Evolutionary conservation across 2,797 vertebrate species (phyloP), one percentile per base, ranked within the genome.

Genomic region (Centropyge bicolor): DNA sequence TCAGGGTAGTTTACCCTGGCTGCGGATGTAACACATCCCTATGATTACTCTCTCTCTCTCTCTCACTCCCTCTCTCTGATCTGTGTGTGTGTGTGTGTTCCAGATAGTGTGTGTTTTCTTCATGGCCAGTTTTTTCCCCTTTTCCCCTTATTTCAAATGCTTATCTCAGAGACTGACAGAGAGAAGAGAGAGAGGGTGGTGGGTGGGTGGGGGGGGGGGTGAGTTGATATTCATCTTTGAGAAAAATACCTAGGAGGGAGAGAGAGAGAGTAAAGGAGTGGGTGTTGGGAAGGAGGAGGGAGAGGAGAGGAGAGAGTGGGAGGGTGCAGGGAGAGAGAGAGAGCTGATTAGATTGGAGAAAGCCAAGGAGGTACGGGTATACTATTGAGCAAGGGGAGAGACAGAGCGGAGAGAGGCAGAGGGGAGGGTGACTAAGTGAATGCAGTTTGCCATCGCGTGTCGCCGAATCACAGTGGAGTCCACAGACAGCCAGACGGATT

Each of bases 311-410:
- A 68, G 82, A 80, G 82, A 88, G 84, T 77, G 80, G 80, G 91
- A 83, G 90, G 54, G 88, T 76, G 79, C 64, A 75, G 74, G 2
- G 62, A 70, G 63, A 75, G 74, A 76, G 78, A 62, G 71, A 38
- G 78, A 71, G 87, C 86, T 93, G 92, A 94, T 95, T 94, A 94
- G 92, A 94, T 93, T 95, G 93, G 92, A 94, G 93, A 90, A 86
- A 95, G 90, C 91, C 87, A 90, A 91, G 91, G 88, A 93, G 91
- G 91, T 92, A 92, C 48, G 87, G 89, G 74, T 84, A 88, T 91
- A 94, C 92, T 92, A 93, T 88, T 86, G 92, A 93, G 93, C 88
- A 83, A 84, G 87, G 78, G 74, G 91, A 91, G 92, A 84, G 89
- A 82, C 76, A 72, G 83, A 82, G 86, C 59, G 64, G 84, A 81